Base-by-base conservation (phyloP, 37 sponge, comb jelly and placozoan genomes). In the Crambe crambe region DNA sequence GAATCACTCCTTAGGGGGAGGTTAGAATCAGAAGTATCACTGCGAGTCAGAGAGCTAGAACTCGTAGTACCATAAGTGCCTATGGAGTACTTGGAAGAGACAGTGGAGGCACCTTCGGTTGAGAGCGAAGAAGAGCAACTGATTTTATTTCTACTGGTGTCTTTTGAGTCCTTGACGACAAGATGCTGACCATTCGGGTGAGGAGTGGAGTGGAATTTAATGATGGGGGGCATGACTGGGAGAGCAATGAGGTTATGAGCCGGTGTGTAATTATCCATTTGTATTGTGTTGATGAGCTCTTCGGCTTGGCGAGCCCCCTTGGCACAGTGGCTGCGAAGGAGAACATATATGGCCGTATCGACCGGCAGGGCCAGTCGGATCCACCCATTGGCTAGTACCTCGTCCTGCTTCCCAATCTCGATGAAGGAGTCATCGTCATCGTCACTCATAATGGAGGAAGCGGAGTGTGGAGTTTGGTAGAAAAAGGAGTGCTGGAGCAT, bases 231-330 rank as follows among this genome's bases (percentile, higher is more conserved):
- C 67, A 73, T 73, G 20, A 26, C 15, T 0, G 30, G 66, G 47
- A 47, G 21, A 12, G 32, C 22, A 22, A 54, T 47, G 21, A 35
- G 56, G 57, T 71, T 30, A 3, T 44, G 37, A 42, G 37, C 30
- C 23, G 42, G 74, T n/a, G 2, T 44, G 42, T 75, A 81, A 76
- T 22, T 2, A n/a, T 18, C 32, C 21, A 34, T 41, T 41, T 74
- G 30, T 0, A 80, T 39, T 0, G 59, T 74, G 18, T 57, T 42
- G 47, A 89, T 83, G n/a, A 89, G 40, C 30, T 21, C 68, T 34
- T 89, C 89, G 3, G 84, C 89, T 54, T 89, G 89, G 38, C 40
- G 72, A 40, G 89, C 84, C 22, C 62, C 69, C 43, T 56, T 79
- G 68, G 72, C 58, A 66, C 79, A 67, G 68, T 89, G 89, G 71